phyloP scores from a whole-genome alignment of 1,140 invertebrate genomes.

The Lanistes nyassanus region DNA sequence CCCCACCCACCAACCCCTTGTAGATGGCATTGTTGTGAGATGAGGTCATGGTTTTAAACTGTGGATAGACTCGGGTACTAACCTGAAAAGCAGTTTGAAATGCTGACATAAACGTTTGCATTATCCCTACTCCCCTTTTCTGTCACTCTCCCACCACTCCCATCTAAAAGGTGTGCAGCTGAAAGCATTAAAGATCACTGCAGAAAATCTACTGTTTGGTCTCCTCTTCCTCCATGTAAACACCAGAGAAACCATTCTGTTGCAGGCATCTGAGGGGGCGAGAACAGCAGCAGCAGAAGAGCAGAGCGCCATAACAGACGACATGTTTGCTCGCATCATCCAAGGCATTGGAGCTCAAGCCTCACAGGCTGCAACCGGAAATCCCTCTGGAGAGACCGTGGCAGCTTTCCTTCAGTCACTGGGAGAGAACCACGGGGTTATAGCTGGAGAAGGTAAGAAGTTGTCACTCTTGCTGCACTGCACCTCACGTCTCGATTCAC shows the following conservation, averaged over 20 bases:
- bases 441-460: constrained; percentile 63
- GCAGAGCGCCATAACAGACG: constrained; percentile 42
- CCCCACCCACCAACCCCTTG: too few relatives aligned
- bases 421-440: constrained; percentile 46
- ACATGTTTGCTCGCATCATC: constrained; percentile 52
- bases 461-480: too few relatives aligned
- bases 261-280: constrained; percentile 3
- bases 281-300: neutral
- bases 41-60: too few relatives aligned
- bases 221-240: neutral
- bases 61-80: too few relatives aligned
- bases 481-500: too few relatives aligned
- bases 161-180: neutral
- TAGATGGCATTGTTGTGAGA: too few relatives aligned
- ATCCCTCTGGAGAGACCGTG: constrained; percentile 59
- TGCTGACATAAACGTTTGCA: too few relatives aligned
- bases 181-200: neutral
- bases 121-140: too few relatives aligned
- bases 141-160: neutral
- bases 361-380: constrained; percentile 49
- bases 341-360: constrained; percentile 50
- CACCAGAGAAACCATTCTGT: neutral
- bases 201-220: neutral
- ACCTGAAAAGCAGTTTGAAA: too few relatives aligned
- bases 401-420: constrained; percentile 67